These are phyloP conservation scores for Pollachius pollachius DNA, from an alignment of 2,113 vertebrate genomes.

Conservation along the genomic window DNA sequence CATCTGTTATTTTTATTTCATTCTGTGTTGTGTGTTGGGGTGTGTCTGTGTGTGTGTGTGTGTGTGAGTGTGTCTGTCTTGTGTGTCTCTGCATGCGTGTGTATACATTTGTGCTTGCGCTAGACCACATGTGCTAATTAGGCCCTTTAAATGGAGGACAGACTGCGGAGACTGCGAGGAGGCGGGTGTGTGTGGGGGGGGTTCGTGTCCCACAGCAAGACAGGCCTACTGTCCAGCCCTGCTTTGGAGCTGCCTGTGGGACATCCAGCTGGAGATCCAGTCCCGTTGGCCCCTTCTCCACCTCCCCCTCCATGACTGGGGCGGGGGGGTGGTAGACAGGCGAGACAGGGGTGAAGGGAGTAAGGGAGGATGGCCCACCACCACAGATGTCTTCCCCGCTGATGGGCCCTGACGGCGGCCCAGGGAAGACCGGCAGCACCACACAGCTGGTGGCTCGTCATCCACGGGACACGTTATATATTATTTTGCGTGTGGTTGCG, in stretches of 20 bases:
- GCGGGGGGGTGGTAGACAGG: constrained; percentile 2
- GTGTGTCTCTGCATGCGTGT: neutral
- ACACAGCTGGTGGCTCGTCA: constrained; percentile 49
- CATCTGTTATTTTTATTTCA: too few relatives aligned
- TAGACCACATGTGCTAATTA: constrained; percentile 23
- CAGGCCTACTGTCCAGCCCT: constrained; percentile 25
- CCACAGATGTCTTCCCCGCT: constrained; percentile 30
- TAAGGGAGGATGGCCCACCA: constrained; percentile 16
- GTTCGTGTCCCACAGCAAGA: constrained; percentile 22
- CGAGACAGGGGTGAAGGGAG: constrained; percentile 25
- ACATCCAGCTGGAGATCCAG: constrained; percentile 49
- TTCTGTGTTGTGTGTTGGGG: too few relatives aligned
- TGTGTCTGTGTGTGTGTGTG: too few relatives aligned
- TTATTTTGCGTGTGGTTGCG: constrained; percentile 2
- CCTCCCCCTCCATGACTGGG: constrained; percentile 13
- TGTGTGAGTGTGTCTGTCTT: too few relatives aligned
- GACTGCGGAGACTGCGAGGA: neutral
- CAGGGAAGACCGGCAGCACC: constrained; percentile 43
- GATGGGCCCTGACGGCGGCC: constrained; percentile 48
- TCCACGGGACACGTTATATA: constrained; percentile 21
- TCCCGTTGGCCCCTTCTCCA: constrained; percentile 7
- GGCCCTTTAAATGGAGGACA: constrained; percentile 7
- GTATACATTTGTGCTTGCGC: neutral
- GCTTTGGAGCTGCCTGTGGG: constrained; percentile 35
- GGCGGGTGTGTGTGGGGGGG: constrained; percentile 12